These are phyloP conservation scores for Smittia sp. DNA, from an alignment of 2,888 invertebrate species.

Conservation along the genomic window DNA sequence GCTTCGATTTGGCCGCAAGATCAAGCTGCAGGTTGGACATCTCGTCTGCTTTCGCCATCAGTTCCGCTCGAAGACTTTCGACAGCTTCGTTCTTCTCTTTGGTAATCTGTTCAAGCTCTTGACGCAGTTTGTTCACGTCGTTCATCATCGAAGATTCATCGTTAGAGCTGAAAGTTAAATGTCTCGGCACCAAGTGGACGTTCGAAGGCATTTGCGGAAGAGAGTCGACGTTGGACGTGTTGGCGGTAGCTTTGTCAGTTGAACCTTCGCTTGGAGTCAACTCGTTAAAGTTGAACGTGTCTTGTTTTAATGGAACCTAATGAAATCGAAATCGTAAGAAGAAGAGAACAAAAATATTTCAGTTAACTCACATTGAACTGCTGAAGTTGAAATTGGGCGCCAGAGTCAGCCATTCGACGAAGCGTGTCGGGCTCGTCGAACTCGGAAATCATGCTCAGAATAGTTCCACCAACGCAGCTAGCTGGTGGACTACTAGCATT, in stretches of 20 bases:
- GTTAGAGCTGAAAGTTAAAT: conserved; percentile 55
- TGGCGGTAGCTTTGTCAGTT: conserved; percentile 29
- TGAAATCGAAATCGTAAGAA: not conserved
- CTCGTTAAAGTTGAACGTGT: not conserved
- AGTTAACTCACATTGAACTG: not conserved
- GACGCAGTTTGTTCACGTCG: conserved; percentile 59
- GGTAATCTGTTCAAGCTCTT: conserved; percentile 50
- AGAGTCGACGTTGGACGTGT: not conserved
- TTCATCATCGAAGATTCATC: conserved; percentile 49
- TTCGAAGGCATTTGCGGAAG: conserved; percentile 21
- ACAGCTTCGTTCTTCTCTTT: conserved; percentile 54
- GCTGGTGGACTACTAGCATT: not conserved
- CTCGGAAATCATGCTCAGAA: conserved; percentile 54
- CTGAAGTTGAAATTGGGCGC: not conserved
- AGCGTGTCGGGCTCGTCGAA: conserved; percentile 66
- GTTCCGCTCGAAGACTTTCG: conserved; percentile 55
- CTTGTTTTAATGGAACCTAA: not conserved
- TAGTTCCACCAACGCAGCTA: not conserved
- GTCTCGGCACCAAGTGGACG: conserved; percentile 47
- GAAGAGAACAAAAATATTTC: conserved; percentile 3
- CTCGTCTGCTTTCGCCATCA: conserved; percentile 55
- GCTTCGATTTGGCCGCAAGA: conserved; percentile 41
- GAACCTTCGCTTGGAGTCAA: not conserved
- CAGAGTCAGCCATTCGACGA: conserved; percentile 53
- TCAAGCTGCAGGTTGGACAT: conserved; percentile 54